Evolutionary conservation across 2,797 vertebrate species (phyloP), one percentile per base, ranked within the genome.

Genomic region (Mormyrops attenuatus): DNA sequence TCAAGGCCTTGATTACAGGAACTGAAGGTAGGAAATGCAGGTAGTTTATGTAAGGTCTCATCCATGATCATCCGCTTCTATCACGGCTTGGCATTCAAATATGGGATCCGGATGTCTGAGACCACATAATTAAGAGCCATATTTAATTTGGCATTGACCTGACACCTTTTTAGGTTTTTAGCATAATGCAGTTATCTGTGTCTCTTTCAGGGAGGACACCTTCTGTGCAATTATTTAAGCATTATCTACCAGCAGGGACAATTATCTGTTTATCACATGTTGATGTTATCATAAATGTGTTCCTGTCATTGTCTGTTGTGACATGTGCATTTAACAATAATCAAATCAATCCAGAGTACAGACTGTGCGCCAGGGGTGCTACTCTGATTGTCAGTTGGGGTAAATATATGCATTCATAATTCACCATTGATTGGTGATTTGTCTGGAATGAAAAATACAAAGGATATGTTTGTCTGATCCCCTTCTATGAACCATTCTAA

Each of bases 1-100:
- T 88, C 89, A 90, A 88, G 69, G 50, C 47, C 50, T 53, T 90
- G 89, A 90, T 88, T 88, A 88, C 87, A 90, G 89, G 57, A 84
- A 60, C 30, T 34, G 66, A 69, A 69, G 30, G 73, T 84, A 73
- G 80, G 55, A 88, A 63, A 85, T 87, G 26, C 89, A 38, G 73
- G 22, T 55, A 66, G 38, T 88, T 90, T 66, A 38, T 60, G 30
- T 57, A 26, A 34, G 55, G 26, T 63, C 17, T 50, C 53, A 4
- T 11, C 3, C n/a, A 60, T 3, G 2, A 11, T 63, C 87, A 49
- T 77, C 8, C 44, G 26, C 3, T 44, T n/a, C 55, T 30, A 69
- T 69, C 44, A 52, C 13, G 30, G 30, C 47, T 22, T 88, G 44
- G 44, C 34, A 30, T 41, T 34, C 52, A 86, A n/a, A 77, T 13